Conservation (phyloP, 2,113 vertebrate genomes). For the Sarotherodon lohbergeri region DNA sequence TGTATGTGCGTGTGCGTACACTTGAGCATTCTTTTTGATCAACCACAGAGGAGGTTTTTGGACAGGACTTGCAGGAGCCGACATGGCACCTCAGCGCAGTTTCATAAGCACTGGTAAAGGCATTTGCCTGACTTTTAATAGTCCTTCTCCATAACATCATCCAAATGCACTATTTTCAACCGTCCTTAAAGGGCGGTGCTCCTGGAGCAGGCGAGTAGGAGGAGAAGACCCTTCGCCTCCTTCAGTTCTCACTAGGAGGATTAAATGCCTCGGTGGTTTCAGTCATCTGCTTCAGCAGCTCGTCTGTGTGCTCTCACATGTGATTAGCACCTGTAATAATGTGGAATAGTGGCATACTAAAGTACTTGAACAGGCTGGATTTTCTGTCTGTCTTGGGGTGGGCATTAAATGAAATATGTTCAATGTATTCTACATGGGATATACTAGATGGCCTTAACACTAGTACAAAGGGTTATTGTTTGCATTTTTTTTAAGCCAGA, state of each 20-base stretch:
- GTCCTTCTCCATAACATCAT: conserved; percentile 48
- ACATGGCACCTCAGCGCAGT: conserved; percentile 53
- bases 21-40: conserved; percentile 54
- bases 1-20: not conserved
- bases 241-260: not conserved
- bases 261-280: conserved; percentile 38
- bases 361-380: not conserved
- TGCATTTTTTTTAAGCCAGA: not conserved
- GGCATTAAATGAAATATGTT: not conserved
- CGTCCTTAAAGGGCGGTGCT: conserved; percentile 2
- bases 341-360: not conserved
- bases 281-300: not conserved
- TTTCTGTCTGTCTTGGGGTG: not conserved
- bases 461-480: not conserved
- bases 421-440: not conserved
- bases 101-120: conserved; percentile 67
- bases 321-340: not conserved
- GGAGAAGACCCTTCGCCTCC: not conserved
- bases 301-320: not conserved
- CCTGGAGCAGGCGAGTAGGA: conserved; percentile 6
- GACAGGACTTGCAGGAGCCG: conserved; percentile 31
- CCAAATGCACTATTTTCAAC: conserved; percentile 36
- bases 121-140: conserved; percentile 65
- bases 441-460: not conserved
- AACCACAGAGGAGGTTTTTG: conserved; percentile 53